Evolutionary conservation across 1,140 invertebrate species (phyloP), one percentile per base, ranked within the genome.

Genomic region (Drosophila mayri): DNA sequence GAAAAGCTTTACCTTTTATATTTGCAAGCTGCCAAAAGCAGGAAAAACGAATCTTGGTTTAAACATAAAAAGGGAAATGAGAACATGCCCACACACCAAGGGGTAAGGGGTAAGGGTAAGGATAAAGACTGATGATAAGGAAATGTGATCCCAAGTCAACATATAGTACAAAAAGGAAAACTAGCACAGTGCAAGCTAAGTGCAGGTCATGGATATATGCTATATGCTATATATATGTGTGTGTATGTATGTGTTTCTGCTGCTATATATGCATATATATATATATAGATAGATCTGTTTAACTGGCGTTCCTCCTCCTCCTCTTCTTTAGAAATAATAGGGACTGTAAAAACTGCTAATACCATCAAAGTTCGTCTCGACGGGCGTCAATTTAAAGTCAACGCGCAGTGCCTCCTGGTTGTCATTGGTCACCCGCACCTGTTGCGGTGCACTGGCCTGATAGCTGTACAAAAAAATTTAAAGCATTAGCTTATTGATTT

Each of bases 321-420:
- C 40, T 11, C 11, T 10, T 4, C 30, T 77, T 71, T 92, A 92
- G 74, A 90, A 90, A 78, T 87, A 87, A 79, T 92, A 92, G 66
- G 91, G 85, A 87, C 81, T 91, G 68, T 92, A 92, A 79, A 85
- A 92, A 91, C 91, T 79, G 91, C 86, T 91, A 78, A 91, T 93
- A 93, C 92, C 92, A 92, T 92, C 92, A 84, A 88, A 91, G 66
- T 77, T 81, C 52, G 76, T 80, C 62, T 88, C 80, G 47, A 90
- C 67, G 58, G 93, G 92, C 61, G 67, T 62, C 57, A 93, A 65
- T 25, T 82, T 92, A 66, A 93, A 92, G 76, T 93, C 91, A 46
- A 93, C 37, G 20, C 92, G 91, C 52, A 87, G 20, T 4, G 93
- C 82, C 58, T 91, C 87, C 41, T 70, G 68, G 41, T 86, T 85